A percentile compares a stretch with the other conserved stretches of the same genome.
These are phyloP conservation scores for Loripinus fragilis DNA, from an alignment of 2,888 invertebrate genomes.

Conservation along the genomic window DNA sequence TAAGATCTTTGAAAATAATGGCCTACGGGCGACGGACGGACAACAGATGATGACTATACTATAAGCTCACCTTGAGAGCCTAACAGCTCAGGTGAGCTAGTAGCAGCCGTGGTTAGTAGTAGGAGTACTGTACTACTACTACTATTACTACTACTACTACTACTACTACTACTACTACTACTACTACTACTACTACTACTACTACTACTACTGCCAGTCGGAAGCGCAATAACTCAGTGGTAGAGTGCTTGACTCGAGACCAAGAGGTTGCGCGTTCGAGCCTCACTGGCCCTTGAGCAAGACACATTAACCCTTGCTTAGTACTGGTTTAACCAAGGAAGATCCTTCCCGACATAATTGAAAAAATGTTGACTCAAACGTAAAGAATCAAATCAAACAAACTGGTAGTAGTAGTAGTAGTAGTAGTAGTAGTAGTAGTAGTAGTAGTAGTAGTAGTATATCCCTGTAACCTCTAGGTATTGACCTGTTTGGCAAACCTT, in stretches of 20 bases:
- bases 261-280: too few relatives aligned
- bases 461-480: neutral
- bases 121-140: neutral
- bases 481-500: too few relatives aligned
- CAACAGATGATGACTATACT: neutral
- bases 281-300: too few relatives aligned
- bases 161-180: neutral
- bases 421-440: slow-evolving; percentile 5
- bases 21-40: neutral
- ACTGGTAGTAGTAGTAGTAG: neutral
- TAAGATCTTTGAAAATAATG: too few relatives aligned
- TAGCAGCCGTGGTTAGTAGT: neutral
- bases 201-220: neutral
- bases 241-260: too few relatives aligned
- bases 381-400: too few relatives aligned
- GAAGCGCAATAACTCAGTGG: too few relatives aligned
- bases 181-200: neutral
- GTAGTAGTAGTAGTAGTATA: slow-evolving; percentile 5
- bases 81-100: neutral
- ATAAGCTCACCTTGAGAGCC: too few relatives aligned
- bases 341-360: too few relatives aligned
- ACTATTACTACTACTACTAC: neutral
- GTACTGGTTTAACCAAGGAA: too few relatives aligned
- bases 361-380: too few relatives aligned
- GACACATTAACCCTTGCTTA: too few relatives aligned